phyloP scores from a whole-genome alignment of 1,140 invertebrate genomes.

The Drosophila dunni region DNA sequence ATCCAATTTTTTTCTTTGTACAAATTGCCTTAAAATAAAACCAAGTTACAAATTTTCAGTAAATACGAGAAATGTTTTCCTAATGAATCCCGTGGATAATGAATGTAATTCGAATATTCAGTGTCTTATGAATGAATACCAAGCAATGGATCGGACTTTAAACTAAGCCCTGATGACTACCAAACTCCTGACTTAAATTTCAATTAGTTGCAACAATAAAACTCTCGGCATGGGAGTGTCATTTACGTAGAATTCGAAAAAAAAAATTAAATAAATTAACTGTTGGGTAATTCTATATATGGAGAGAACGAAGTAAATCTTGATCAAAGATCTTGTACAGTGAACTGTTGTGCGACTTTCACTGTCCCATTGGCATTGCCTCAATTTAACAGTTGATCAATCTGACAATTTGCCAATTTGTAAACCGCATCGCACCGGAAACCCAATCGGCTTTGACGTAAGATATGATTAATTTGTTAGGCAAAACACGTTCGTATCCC shows the following conservation, averaged over 20 bases:
- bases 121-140: slow-evolving; percentile 32
- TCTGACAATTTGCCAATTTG: background rate
- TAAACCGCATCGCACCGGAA: slow-evolving; percentile 27
- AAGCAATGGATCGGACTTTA: background rate
- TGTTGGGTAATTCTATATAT: background rate
- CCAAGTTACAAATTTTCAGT: slow-evolving; percentile 60
- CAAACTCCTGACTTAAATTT: slow-evolving; percentile 7
- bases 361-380: slow-evolving; percentile 13
- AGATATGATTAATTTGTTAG: slow-evolving; percentile 25
- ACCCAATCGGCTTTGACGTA: slow-evolving; percentile 34
- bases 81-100: slow-evolving; percentile 47
- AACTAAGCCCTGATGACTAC: slow-evolving; percentile 4
- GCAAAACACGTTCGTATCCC: slow-evolving; percentile 9
- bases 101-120: background rate
- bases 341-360: slow-evolving; percentile 23
- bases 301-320: background rate
- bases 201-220: background rate
- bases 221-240: slow-evolving; percentile 1
- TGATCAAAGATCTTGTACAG: background rate
- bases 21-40: slow-evolving; percentile 68
- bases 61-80: slow-evolving; percentile 52
- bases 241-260: slow-evolving; percentile 6
- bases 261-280: background rate
- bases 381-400: background rate
- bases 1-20: background rate